Base-by-base conservation (phyloP, 2,797 vertebrate species). In the Phalanger gymnotis region DNA sequence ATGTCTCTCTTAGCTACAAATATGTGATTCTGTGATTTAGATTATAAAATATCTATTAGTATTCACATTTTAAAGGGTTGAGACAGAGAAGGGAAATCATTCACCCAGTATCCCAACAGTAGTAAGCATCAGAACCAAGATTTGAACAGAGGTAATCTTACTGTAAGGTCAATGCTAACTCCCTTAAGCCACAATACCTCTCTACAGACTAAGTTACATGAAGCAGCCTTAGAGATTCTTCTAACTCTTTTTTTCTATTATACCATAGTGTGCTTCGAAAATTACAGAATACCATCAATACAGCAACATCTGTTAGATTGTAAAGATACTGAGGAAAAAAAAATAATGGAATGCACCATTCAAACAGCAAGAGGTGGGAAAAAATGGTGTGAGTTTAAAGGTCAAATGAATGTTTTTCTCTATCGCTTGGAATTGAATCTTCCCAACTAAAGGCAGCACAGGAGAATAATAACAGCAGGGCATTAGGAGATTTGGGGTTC, bases 211-310 rank as follows among this genome's bases (percentile, higher is more conserved):
- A 73, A 73, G 14, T 27, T 25, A 47, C 40, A 87, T 51, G 2
- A 27, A 47, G 2, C 40, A 87, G 11, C 9, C 22, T 81, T 47
- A 51, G 40, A 27, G 73, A 87, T 27, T 87, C n/a, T 73, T 40
- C n/a, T 73, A 22, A 40, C 40, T 22, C 61, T 40, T 73, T 66
- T 56, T 73, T 73, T 73, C 73, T 27, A 51, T 11, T 51, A 87
- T 51, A 51, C 3, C 9, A 27, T 40, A 51, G 28, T 57, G 31
- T 94, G 54, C 95, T 92, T 92, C 89, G 93, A 95, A 93, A 61
- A 31, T 58, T 66, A 90, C 90, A 55, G 55, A 53, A 94, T 53
- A 51, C 53, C 90, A 94, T 52, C 55, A 90, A 58, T 12, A 16
- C 40, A 94, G 73, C 19, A 13, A n/a, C 13, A 52, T 54, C 16